Conservation (phyloP, 2,113 vertebrate species). For the Saguinus imperator region DNA sequence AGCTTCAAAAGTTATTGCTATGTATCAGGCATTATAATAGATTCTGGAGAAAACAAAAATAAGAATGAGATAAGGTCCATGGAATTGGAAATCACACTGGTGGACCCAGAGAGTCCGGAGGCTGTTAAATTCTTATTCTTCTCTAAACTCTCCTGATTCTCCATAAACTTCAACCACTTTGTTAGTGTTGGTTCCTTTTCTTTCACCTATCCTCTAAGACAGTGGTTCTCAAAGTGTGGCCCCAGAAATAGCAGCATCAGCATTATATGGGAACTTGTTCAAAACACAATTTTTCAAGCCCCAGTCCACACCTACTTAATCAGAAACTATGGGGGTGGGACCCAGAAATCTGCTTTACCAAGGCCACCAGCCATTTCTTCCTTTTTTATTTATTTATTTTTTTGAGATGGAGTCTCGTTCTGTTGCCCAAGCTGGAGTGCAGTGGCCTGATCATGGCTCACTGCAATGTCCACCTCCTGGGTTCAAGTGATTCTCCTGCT, state of each 20-base stretch:
- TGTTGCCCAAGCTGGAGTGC: too few relatives aligned
- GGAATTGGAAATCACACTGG: not conserved
- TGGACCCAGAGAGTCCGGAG: not conserved
- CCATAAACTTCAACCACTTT: not conserved
- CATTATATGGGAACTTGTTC: not conserved
- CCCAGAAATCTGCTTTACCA: not conserved
- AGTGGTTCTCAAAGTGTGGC: not conserved
- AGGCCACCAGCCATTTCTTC: not conserved
- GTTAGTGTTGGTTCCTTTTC: not conserved
- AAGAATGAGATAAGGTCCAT: not conserved
- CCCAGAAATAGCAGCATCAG: not conserved
- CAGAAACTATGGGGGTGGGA: not conserved
- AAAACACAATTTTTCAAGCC: not conserved
- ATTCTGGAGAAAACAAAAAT: constrained; percentile 26
- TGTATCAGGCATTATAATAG: not conserved
- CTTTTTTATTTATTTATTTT: too few relatives aligned
- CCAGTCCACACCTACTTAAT: not conserved
- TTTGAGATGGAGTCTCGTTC: too few relatives aligned
- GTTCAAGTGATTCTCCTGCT: too few relatives aligned
- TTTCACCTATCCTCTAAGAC: not conserved
- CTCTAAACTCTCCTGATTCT: not conserved
- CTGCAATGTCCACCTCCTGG: too few relatives aligned
- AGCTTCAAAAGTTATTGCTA: not conserved
- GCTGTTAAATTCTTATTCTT: not conserved
- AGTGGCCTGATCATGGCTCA: too few relatives aligned